phyloP scores from a whole-genome alignment of 1,140 invertebrate genomes.

The Brachionus manjavacas region DNA sequence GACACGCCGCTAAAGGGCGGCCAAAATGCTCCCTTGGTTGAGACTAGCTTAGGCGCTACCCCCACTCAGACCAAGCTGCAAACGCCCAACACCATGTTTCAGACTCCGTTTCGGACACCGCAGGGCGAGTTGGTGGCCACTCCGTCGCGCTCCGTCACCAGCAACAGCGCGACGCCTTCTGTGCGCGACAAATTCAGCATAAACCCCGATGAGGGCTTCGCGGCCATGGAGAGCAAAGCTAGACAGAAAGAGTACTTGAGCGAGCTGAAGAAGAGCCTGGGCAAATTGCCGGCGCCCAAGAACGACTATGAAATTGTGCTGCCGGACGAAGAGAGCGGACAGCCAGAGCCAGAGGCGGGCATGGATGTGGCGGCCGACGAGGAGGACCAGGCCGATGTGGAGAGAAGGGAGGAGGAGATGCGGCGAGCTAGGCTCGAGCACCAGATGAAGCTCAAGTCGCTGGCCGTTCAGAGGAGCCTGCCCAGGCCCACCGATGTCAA shows the following conservation, averaged over 20 bases:
- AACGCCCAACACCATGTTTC: constrained; percentile 89
- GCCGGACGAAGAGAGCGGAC: constrained; percentile 66
- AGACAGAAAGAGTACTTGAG: constrained; percentile 21
- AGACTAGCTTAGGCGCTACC: constrained; percentile 78
- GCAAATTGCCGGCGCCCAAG: constrained; percentile 75
- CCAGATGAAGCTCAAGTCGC: background rate
- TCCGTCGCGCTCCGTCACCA: constrained; percentile 44
- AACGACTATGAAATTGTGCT: constrained; percentile 99
- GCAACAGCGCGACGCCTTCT: constrained; percentile 56
- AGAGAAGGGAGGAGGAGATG: constrained; percentile 64
- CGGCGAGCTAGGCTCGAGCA: constrained; percentile 60
- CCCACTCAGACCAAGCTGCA: constrained; percentile 69
- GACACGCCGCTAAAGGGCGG: constrained; percentile 94
- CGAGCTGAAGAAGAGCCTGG: constrained; percentile 67
- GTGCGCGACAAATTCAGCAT: constrained; percentile 90
- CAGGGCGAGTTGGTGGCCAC: constrained; percentile 44
- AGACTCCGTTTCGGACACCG: constrained; percentile 79
- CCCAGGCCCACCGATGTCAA: constrained; percentile 81
- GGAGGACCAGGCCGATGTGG: constrained; percentile 77
- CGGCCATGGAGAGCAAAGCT: constrained; percentile 48
- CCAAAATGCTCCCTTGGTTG: constrained; percentile 61
- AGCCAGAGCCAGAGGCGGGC: constrained; percentile 53
- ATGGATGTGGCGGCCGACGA: constrained; percentile 55
- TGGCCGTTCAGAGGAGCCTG: constrained; percentile 74
- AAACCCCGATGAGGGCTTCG: constrained; percentile 64